A percentile compares a stretch with the other conserved stretches of the same genome.
These are phyloP conservation scores for Cavia porcellus DNA, from an alignment of 2,113 vertebrate genomes.

Conservation along the genomic window DNA sequence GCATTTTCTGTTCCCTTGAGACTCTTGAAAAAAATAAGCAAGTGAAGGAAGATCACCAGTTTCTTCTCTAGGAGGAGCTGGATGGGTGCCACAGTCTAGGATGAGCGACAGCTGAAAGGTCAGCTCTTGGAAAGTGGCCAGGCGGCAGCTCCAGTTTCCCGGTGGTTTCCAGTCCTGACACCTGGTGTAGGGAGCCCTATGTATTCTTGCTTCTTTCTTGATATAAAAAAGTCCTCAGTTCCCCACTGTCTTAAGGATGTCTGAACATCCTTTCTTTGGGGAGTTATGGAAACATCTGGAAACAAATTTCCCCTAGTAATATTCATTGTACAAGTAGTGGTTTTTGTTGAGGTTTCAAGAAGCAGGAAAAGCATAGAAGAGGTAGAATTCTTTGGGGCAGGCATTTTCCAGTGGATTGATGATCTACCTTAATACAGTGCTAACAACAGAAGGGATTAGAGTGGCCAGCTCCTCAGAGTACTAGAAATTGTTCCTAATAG, in stretches of 20 bases:
- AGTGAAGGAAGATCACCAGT: slow-evolving; percentile 30
- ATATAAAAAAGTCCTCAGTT: background rate
- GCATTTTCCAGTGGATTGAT: background rate
- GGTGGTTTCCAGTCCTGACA: background rate
- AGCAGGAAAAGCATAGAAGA: background rate
- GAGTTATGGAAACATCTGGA: background rate
- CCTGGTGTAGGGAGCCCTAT: background rate
- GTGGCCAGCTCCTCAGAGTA: background rate
- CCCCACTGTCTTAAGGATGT: background rate
- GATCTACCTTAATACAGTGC: background rate
- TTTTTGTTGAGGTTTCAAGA: background rate
- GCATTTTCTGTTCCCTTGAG: slow-evolving; percentile 54
- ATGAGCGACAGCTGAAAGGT: slow-evolving; percentile 30
- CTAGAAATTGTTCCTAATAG: background rate
- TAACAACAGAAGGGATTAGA: background rate
- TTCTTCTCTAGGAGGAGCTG: slow-evolving; percentile 49
- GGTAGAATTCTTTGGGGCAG: background rate
- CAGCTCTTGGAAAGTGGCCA: slow-evolving; percentile 2
- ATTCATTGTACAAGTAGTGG: background rate
- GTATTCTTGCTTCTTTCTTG: background rate
- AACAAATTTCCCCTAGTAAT: background rate
- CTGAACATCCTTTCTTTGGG: background rate
- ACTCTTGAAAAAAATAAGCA: slow-evolving; percentile 8
- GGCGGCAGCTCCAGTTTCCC: background rate
- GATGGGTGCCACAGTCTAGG: background rate